phyloP scores from a whole-genome alignment of 1,140 invertebrate species.

The Antheraea pernyi region DNA sequence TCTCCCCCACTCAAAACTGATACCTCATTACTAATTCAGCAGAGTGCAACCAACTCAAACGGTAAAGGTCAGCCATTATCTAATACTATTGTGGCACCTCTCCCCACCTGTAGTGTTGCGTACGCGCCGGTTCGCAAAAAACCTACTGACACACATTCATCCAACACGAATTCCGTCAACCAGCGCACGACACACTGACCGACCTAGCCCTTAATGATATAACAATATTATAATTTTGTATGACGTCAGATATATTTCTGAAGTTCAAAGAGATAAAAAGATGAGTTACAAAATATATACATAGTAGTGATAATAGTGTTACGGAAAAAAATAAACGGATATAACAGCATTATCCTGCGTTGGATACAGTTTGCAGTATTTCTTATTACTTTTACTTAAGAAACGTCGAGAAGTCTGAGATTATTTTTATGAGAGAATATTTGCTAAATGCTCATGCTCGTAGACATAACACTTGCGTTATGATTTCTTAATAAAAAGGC shows the following conservation, averaged over 20 bases:
- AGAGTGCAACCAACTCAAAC: not conserved
- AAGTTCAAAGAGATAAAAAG: not conserved
- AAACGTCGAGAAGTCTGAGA: no score
- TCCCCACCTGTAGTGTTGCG: conserved; percentile 19
- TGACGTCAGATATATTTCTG: not conserved
- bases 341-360: no score
- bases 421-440: no score
- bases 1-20: not conserved
- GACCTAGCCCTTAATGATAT: conserved; percentile 41
- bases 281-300: no score
- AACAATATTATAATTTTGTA: conserved; percentile 19
- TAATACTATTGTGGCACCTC: conserved; percentile 35
- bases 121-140: conserved; percentile 21
- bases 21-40: not conserved
- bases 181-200: conserved; percentile 37
- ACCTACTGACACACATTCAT: conserved; percentile 56
- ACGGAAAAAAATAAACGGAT: no score
- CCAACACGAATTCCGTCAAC: conserved; percentile 41
- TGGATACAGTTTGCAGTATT: no score
- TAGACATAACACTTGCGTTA: no score
- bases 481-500: no score
- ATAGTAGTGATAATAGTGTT: no score
- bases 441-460: no score
- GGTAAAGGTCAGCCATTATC: conserved; percentile 36
- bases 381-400: no score